These are phyloP conservation scores for Protophormia terraenovae DNA, from an alignment of 2,888 invertebrate genomes.

Conservation along the genomic window DNA sequence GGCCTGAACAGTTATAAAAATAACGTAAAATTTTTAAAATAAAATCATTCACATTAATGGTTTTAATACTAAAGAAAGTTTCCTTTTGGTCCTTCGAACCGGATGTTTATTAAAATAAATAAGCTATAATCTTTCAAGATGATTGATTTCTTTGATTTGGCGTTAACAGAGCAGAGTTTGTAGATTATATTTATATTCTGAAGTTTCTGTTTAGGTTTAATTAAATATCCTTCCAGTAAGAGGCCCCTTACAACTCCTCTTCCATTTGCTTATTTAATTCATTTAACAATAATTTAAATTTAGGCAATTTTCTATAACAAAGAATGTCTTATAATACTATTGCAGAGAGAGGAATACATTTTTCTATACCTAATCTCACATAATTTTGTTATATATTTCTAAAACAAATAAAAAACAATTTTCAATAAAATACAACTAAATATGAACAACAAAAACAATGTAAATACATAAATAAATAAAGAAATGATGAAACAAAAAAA, in stretches of 20 bases:
- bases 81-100: no score
- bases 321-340: no score
- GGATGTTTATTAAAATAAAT: no score
- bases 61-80: no score
- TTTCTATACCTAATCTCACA: constrained; percentile 48
- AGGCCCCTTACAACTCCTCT: neutral
- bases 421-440: constrained; percentile 47
- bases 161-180: no score
- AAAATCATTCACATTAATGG: no score
- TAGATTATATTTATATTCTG: no score
- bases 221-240: neutral
- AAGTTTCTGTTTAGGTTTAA: neutral
- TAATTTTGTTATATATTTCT: constrained; percentile 31
- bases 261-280: neutral
- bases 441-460: constrained; percentile 26
- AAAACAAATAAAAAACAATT: constrained; percentile 45
- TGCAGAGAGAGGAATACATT: no score
- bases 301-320: constrained; percentile 10
- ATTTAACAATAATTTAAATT: neutral
- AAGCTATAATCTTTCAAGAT: no score
- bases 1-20: no score
- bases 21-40: no score
- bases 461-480: neutral
- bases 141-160: no score
- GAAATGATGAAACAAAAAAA: constrained; percentile 49